phyloP scores from a whole-genome alignment of 2,888 invertebrate genomes.

The Noctua janthina region DNA sequence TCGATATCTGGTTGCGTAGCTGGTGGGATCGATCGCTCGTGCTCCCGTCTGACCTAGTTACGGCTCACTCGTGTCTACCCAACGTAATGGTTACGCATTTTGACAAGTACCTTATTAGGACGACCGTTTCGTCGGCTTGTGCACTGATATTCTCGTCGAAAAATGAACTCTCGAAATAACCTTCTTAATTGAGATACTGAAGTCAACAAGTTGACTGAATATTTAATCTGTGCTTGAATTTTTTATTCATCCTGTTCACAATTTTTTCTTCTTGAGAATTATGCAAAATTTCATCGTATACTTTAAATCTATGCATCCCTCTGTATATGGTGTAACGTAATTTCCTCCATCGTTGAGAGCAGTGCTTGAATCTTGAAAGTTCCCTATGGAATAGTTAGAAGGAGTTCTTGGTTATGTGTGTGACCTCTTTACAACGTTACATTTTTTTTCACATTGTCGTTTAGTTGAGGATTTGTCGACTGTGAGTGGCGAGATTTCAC shows the following conservation, averaged over 20 bases:
- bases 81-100: constrained; percentile 70
- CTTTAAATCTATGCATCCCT: constrained; percentile 1
- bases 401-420: constrained; percentile 36
- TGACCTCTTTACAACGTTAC: constrained; percentile 41
- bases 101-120: constrained; percentile 69
- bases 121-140: constrained; percentile 40
- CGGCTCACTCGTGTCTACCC: constrained; percentile 68
- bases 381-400: constrained; percentile 47
- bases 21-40: constrained; percentile 78
- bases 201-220: constrained; percentile 44
- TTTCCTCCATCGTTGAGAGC: constrained; percentile 33
- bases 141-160: constrained; percentile 32
- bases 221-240: constrained; percentile 20
- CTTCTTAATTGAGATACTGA: constrained; percentile 22
- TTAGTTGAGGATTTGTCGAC: not conserved
- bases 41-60: constrained; percentile 81
- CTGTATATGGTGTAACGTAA: constrained; percentile 23
- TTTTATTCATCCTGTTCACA: not conserved
- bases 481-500: constrained; percentile 4
- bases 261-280: not conserved
- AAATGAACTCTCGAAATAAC: constrained; percentile 39
- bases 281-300: constrained; percentile 8
- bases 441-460: constrained; percentile 24
- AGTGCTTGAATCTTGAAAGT: constrained; percentile 36
- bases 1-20: constrained; percentile 77